Conservation (phyloP, 2,888 invertebrate genomes). For the Temnothorax unifasciatus region DNA sequence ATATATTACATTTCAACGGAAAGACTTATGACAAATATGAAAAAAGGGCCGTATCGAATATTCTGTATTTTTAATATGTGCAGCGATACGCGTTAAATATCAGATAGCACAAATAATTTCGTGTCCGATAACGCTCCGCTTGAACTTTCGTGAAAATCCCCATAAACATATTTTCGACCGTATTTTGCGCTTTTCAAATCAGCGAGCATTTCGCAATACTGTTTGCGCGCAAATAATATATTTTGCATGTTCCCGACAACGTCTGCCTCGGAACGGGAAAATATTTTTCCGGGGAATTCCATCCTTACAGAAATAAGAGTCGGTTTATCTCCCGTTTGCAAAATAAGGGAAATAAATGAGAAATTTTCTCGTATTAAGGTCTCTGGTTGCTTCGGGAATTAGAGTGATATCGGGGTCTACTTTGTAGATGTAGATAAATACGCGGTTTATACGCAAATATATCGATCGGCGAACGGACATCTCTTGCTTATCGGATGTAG, state of each 20-base stretch:
- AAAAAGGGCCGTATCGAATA: neutral
- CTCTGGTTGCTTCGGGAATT: neutral
- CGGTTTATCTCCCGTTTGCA: neutral
- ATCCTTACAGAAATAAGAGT: neutral
- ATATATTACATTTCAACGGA: slow-evolving; percentile 9
- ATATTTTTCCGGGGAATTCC: slow-evolving; percentile 12
- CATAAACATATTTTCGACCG: slow-evolving; percentile 37
- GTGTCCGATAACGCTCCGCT: slow-evolving; percentile 28
- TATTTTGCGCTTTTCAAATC: slow-evolving; percentile 41
- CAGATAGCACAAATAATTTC: slow-evolving; percentile 54
- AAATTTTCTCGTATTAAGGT: neutral
- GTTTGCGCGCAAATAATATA: slow-evolving; percentile 35
- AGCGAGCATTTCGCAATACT: slow-evolving; percentile 7
- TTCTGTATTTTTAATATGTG: slow-evolving; percentile 42
- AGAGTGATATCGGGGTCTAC: neutral
- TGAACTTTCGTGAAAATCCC: slow-evolving; percentile 18
- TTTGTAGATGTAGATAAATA: neutral
- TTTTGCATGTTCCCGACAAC: neutral
- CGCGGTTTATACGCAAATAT: neutral
- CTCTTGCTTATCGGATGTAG: neutral
- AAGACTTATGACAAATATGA: slow-evolving; percentile 29
- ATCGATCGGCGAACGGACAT: neutral
- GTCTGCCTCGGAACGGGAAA: neutral
- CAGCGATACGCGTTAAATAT: slow-evolving; percentile 44
- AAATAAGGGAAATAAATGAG: neutral